Evolutionary conservation across 23 tunicate genomes (phyloP).

Genomic region (Aplidium turbinatum): DNA sequence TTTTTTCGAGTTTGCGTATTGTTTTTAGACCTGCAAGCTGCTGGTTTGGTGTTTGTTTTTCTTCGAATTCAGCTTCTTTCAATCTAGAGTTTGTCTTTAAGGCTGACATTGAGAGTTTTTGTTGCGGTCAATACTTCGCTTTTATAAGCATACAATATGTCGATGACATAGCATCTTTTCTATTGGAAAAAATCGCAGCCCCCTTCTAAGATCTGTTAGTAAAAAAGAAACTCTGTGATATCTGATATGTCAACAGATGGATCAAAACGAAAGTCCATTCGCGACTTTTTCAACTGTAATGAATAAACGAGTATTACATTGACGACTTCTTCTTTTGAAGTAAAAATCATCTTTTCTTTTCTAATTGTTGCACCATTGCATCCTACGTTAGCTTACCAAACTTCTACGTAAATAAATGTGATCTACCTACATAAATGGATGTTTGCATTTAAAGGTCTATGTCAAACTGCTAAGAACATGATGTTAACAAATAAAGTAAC

Average conservation of each 20-base stretch:
- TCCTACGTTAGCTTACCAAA: too few relatives aligned
- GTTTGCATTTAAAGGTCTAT: conserved; percentile 2
- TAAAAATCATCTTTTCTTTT: neutral
- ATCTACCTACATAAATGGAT: neutral
- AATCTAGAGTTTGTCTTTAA: too few relatives aligned
- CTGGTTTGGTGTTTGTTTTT: too few relatives aligned
- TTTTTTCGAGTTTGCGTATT: too few relatives aligned
- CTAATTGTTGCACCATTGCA: too few relatives aligned
- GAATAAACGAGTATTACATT: neutral
- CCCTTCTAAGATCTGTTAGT: neutral
- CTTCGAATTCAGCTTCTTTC: too few relatives aligned
- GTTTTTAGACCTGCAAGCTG: too few relatives aligned
- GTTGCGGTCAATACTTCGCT: too few relatives aligned
- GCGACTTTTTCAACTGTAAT: neutral
- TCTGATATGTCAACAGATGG: neutral
- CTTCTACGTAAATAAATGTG: too few relatives aligned
- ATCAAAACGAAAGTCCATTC: neutral
- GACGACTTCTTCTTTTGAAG: neutral
- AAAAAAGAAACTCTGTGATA: too few relatives aligned
- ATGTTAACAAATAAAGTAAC: neutral
- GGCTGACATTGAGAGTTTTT: too few relatives aligned
- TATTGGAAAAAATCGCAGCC: neutral
- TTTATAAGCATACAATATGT: too few relatives aligned
- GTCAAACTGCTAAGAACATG: neutral
- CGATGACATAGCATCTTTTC: neutral